Conservation (phyloP, 2,797 vertebrate species). For the Masticophis lateralis region DNA sequence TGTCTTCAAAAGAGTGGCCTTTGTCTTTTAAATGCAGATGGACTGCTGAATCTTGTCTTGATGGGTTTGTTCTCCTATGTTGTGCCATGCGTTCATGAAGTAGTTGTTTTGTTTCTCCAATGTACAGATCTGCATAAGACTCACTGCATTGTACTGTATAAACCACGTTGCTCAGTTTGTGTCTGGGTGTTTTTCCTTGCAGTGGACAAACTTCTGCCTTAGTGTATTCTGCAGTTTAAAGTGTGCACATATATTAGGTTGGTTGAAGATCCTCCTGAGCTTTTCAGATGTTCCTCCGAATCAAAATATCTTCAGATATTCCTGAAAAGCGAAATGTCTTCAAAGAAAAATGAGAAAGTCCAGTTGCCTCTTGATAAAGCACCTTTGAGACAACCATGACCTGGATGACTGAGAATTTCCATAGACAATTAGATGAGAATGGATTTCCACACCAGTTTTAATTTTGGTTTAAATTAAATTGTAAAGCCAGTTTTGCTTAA, state of each 20-base stretch:
- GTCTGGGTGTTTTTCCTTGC: too few species aligned
- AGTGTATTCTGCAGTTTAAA: neutral
- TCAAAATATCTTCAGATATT: too few species aligned
- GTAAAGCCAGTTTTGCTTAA: neutral
- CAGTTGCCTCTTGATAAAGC: neutral
- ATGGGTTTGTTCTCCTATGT: too few species aligned
- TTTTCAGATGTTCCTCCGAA: neutral
- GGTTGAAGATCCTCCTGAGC: neutral
- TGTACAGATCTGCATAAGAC: too few species aligned
- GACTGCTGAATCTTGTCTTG: too few species aligned
- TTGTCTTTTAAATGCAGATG: too few species aligned
- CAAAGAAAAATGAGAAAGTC: neutral
- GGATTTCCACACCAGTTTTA: neutral
- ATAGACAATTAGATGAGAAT: neutral
- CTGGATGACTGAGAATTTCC: neutral
- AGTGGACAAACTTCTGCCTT: neutral
- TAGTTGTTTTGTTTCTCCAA: too few species aligned
- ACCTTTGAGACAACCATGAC: neutral
- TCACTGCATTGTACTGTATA: too few species aligned
- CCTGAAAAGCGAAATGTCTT: neutral
- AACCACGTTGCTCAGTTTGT: neutral
- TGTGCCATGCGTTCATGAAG: too few species aligned
- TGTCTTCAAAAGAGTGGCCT: too few species aligned
- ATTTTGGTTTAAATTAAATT: neutral
- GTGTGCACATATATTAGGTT: neutral